phyloP scores from a whole-genome alignment of 2,797 vertebrate species.

The Halcyon badia region DNA sequence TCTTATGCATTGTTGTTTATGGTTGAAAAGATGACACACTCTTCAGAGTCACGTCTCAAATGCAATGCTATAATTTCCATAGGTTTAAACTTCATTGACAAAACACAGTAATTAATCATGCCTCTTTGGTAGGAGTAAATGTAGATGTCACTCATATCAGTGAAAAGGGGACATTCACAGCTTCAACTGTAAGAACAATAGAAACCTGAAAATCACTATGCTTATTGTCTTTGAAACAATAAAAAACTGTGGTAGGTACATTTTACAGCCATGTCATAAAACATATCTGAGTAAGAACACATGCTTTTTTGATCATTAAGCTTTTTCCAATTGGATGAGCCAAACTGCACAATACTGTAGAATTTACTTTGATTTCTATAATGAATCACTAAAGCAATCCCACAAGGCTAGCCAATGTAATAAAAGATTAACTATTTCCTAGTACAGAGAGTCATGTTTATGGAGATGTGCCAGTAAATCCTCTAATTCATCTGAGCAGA shows the following conservation, averaged over 20 bases:
- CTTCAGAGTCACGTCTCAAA: not conserved
- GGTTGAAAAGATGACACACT: slow-evolving; percentile 25
- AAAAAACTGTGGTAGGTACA: slow-evolving; percentile 81
- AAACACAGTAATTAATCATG: not conserved
- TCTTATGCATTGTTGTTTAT: slow-evolving; percentile 46
- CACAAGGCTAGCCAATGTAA: slow-evolving; percentile 44
- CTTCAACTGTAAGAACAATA: slow-evolving; percentile 66
- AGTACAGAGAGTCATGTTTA: slow-evolving; percentile 24
- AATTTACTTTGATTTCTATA: slow-evolving; percentile 78
- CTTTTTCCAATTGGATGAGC: slow-evolving; percentile 77
- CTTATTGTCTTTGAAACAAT: slow-evolving; percentile 76
- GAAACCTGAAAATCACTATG: slow-evolving; percentile 63
- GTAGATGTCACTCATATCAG: slow-evolving; percentile 46
- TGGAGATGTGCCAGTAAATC: slow-evolving; percentile 22
- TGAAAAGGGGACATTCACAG: slow-evolving; percentile 26
- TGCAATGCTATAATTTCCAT: not conserved
- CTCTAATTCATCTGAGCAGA: not conserved
- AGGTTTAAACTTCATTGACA: not conserved
- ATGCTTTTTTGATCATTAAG: slow-evolving; percentile 81
- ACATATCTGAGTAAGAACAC: slow-evolving; percentile 82
- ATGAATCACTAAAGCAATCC: slow-evolving; percentile 72
- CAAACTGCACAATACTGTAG: slow-evolving; percentile 73
- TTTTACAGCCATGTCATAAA: slow-evolving; percentile 81
- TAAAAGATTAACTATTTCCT: slow-evolving; percentile 75
- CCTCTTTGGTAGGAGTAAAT: not conserved